phyloP scores from a whole-genome alignment of 2,113 vertebrate species.

The Oceanodroma tethys region DNA sequence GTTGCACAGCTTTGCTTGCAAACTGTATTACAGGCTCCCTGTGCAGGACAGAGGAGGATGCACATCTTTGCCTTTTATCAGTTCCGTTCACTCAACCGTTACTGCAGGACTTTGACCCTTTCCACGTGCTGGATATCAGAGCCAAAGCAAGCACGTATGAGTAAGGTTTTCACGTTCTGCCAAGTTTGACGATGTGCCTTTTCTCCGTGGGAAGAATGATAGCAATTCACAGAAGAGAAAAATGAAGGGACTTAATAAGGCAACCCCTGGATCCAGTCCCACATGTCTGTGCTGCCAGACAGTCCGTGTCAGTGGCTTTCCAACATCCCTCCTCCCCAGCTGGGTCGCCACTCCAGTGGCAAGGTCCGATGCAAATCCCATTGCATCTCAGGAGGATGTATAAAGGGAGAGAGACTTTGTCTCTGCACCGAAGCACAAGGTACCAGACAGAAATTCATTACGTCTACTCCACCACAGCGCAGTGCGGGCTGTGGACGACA shows the following conservation, averaged over 20 bases:
- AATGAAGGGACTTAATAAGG: background rate
- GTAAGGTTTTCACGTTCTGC: background rate
- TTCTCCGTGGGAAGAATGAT: background rate
- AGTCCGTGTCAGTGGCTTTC: background rate
- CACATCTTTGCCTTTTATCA: background rate
- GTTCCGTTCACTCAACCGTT: background rate
- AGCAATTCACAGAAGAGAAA: background rate
- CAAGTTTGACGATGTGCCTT: background rate
- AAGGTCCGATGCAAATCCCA: background rate
- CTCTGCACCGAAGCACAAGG: rapidly evolving
- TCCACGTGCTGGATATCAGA: background rate
- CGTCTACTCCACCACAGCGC: rapidly evolving
- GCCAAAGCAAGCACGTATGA: background rate
- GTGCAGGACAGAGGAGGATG: background rate
- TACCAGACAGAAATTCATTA: background rate
- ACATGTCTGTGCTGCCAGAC: rapidly evolving
- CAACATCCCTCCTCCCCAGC: background rate
- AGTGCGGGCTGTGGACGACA: background rate
- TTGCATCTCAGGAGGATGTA: background rate
- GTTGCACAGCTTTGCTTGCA: background rate
- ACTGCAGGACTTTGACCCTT: background rate
- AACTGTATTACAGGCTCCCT: background rate
- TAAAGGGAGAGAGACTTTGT: background rate
- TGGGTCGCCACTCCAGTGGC: background rate
- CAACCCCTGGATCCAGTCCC: background rate